Conservation (phyloP, 2,888 invertebrate species). For the Drosophila cracens region DNA sequence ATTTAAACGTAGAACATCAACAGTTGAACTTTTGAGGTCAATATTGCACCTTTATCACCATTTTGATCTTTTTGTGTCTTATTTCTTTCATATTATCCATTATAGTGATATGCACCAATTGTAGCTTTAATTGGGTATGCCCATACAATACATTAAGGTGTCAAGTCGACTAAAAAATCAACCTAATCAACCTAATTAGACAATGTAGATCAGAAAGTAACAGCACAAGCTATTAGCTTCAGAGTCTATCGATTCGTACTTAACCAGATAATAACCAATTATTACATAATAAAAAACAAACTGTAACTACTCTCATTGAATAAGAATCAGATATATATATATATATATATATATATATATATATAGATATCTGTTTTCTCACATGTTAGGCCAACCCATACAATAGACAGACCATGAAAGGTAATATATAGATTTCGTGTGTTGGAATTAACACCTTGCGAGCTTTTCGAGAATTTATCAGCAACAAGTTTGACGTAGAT, state of each 20-base stretch:
- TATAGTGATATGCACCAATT: too few species aligned
- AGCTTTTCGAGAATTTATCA: conserved; percentile 69
- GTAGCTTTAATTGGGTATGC: neutral
- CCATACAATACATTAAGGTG: neutral
- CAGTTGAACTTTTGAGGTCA: neutral
- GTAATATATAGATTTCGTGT: conserved; percentile 62
- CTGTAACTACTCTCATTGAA: neutral
- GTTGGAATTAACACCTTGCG: conserved; percentile 71
- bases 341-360: conserved; percentile 11
- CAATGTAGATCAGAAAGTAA: neutral
- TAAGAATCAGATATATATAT: conserved; percentile 7
- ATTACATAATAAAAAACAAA: conserved; percentile 1
- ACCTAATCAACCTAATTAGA: neutral
- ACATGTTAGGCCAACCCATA: neutral
- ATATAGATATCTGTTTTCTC: neutral
- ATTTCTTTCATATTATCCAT: too few species aligned
- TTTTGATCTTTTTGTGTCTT: neutral
- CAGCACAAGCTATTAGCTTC: neutral
- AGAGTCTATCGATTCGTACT: neutral
- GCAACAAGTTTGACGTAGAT: conserved; percentile 50
- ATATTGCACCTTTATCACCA: neutral
- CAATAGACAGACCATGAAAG: conserved; percentile 42
- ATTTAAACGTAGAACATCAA: neutral
- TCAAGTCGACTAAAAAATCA: neutral
- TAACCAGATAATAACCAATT: neutral